Evolutionary conservation across 2,888 invertebrate species (phyloP).

Genomic region (Leuctra nigra): DNA sequence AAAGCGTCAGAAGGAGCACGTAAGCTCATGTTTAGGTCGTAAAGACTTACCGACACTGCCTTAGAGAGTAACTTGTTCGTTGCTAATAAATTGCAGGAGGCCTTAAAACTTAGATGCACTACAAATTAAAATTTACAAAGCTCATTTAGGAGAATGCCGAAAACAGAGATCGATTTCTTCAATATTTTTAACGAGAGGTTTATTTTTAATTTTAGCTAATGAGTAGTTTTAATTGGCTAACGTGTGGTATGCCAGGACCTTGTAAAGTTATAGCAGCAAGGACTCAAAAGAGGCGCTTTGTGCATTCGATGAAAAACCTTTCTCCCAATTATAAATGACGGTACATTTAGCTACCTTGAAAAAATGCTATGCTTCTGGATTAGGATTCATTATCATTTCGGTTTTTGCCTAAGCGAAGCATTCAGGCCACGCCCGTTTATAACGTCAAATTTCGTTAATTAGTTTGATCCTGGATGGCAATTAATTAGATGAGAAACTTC

Average conservation of each 20-base stretch:
- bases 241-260: too few relatives aligned
- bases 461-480: not conserved
- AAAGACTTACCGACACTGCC: conserved; percentile 7
- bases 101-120: not conserved
- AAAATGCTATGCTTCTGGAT: too few relatives aligned
- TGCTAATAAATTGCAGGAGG: not conserved
- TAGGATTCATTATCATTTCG: too few relatives aligned
- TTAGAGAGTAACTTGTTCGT: conserved; percentile 5
- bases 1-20: not conserved
- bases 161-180: too few relatives aligned
- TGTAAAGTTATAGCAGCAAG: too few relatives aligned
- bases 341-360: too few relatives aligned
- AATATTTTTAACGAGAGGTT: too few relatives aligned
- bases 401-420: too few relatives aligned
- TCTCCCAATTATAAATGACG: too few relatives aligned
- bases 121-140: not conserved
- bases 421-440: not conserved
- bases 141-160: too few relatives aligned
- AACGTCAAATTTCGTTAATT: not conserved
- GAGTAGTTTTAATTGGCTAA: conserved; percentile 5
- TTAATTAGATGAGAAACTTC: not conserved
- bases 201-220: not conserved
- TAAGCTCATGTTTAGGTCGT: conserved; percentile 3
- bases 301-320: too few relatives aligned
- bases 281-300: too few relatives aligned